Evolutionary conservation across 2,888 invertebrate species (phyloP).

Genomic region (Alitta virens): DNA sequence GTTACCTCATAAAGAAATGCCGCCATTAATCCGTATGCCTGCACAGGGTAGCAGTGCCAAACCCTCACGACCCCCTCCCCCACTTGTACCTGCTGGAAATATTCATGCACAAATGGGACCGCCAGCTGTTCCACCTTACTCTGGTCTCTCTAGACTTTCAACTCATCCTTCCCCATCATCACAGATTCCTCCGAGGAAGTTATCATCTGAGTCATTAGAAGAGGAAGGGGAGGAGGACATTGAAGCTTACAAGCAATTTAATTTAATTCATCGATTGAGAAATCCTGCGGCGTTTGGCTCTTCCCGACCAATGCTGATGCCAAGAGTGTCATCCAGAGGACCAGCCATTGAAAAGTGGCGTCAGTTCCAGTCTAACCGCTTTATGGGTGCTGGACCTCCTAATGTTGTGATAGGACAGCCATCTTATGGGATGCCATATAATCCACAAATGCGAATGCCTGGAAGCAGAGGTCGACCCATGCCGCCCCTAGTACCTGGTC

Average conservation of each 20-base stretch:
- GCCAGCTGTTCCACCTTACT: not conserved
- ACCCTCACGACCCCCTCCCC: not conserved
- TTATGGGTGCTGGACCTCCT: too few species aligned
- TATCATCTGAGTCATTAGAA: not conserved
- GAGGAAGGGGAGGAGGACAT: slow-evolving; percentile 11
- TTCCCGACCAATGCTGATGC: not conserved
- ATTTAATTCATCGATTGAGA: not conserved
- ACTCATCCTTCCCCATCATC: not conserved
- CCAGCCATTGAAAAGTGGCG: slow-evolving; percentile 5
- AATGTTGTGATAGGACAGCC: too few species aligned
- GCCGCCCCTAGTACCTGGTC: too few species aligned
- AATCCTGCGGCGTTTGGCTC: not conserved
- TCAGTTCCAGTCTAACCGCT: slow-evolving; percentile 7
- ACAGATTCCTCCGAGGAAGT: not conserved
- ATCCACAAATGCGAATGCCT: too few species aligned
- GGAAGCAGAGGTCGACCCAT: too few species aligned
- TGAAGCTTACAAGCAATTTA: slow-evolving; percentile 10
- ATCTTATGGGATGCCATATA: too few species aligned
- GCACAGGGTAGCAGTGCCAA: not conserved
- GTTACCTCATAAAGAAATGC: not conserved
- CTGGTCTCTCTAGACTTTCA: not conserved
- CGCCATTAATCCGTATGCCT: not conserved
- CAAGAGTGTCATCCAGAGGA: not conserved
- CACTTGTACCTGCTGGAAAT: not conserved
- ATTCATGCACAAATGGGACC: not conserved